Evolutionary conservation across 2,888 invertebrate genomes (phyloP).

Genomic region (Oscheius sp.): DNA sequence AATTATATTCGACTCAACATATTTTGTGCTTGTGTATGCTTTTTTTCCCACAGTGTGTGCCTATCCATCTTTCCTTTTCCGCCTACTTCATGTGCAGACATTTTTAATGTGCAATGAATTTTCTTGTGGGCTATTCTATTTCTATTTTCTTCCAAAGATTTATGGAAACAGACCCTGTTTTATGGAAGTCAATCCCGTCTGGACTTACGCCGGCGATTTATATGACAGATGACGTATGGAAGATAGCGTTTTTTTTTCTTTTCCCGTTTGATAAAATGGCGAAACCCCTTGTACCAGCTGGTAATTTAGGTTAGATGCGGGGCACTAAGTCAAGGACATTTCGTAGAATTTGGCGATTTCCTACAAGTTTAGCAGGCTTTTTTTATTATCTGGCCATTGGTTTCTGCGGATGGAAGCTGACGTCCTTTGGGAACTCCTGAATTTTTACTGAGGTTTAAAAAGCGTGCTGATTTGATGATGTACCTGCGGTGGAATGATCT

Average conservation of each 20-base stretch:
- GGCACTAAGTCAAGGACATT: slow-evolving; percentile 34
- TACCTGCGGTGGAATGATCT: too few relatives aligned
- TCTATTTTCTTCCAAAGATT: not conserved
- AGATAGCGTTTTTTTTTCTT: too few relatives aligned
- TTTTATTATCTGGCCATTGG: too few relatives aligned
- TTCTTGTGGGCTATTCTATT: slow-evolving; percentile 4
- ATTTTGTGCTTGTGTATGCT: not conserved
- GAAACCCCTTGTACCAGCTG: too few relatives aligned
- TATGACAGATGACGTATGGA: too few relatives aligned
- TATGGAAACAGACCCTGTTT: not conserved
- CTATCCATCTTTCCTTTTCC: not conserved
- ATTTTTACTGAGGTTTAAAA: too few relatives aligned
- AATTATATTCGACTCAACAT: not conserved
- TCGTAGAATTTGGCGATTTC: not conserved
- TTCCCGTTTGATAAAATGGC: too few relatives aligned
- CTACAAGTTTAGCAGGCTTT: not conserved
- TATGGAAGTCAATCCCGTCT: not conserved
- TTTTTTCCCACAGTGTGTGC: not conserved
- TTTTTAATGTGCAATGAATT: slow-evolving; percentile 29
- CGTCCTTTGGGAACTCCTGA: too few relatives aligned
- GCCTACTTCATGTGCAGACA: slow-evolving; percentile 1
- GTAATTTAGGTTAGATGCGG: slow-evolving; percentile 12
- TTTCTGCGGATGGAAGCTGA: too few relatives aligned
- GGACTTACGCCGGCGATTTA: too few relatives aligned
- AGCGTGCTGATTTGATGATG: too few relatives aligned